Conservation (phyloP, 2,888 invertebrate genomes). For the Cotesia congregata region DNA sequence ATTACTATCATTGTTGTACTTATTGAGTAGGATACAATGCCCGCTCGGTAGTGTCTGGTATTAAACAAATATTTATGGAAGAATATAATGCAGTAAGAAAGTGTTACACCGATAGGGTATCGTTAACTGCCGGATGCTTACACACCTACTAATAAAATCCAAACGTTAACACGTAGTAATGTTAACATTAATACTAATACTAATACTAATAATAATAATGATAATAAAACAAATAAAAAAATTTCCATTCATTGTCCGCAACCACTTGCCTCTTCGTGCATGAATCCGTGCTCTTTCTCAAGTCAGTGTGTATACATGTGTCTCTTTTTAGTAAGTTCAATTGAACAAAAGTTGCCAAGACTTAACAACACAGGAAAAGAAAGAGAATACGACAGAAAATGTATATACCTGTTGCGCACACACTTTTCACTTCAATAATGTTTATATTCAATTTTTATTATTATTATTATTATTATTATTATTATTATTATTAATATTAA, state of each 20-base stretch:
- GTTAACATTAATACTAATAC: not conserved
- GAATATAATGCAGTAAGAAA: not conserved
- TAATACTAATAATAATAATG: constrained; percentile 22
- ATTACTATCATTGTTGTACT: no score
- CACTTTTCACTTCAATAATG: constrained; percentile 6
- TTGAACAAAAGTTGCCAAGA: constrained; percentile 60
- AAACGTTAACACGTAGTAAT: constrained; percentile 1
- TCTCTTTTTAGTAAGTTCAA: constrained; percentile 40
- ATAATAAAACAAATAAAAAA: constrained; percentile 48
- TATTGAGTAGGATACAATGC: not conserved
- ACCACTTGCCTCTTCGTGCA: constrained; percentile 45
- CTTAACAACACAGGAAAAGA: constrained; percentile 39
- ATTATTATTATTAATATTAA: not conserved
- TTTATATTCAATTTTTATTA: not conserved
- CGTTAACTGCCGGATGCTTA: not conserved
- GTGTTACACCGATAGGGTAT: not conserved
- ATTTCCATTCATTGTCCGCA: constrained; percentile 58
- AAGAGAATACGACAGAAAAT: constrained; percentile 28
- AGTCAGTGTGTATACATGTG: constrained; percentile 44
- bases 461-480: not conserved
- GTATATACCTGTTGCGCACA: constrained; percentile 62
- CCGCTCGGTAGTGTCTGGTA: not conserved
- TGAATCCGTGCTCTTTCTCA: constrained; percentile 48
- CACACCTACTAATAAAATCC: not conserved
- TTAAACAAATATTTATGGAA: not conserved